phyloP scores from a whole-genome alignment of 2,113 vertebrate genomes.

The Microtus oregoni region DNA sequence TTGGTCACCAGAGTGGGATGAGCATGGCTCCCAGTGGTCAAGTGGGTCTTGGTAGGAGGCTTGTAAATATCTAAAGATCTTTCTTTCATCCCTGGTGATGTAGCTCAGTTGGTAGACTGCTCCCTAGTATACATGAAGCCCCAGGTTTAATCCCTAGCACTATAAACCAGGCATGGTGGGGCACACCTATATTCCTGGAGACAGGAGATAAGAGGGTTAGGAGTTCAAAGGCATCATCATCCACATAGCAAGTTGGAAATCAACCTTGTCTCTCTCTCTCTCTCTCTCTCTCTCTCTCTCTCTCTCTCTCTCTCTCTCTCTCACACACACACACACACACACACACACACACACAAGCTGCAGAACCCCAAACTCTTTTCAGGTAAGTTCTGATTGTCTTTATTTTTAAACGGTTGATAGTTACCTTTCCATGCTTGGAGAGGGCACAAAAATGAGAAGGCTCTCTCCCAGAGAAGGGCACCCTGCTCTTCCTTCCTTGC shows the following conservation, averaged over 20 bases:
- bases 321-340: too few relatives aligned
- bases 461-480: not conserved
- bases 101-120: not conserved
- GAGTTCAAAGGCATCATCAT: not conserved
- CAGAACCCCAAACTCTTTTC: too few relatives aligned
- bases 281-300: too few relatives aligned
- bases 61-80: not conserved
- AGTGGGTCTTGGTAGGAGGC: not conserved
- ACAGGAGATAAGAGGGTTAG: not conserved
- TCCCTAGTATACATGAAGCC: not conserved
- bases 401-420: too few relatives aligned
- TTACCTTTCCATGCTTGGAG: too few relatives aligned
- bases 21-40: too few relatives aligned
- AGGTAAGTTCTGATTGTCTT: too few relatives aligned
- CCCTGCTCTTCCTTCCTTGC: fast-evolving
- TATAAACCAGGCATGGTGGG: not conserved
- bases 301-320: too few relatives aligned
- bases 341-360: too few relatives aligned
- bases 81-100: not conserved
- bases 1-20: not conserved
- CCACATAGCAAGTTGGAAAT: not conserved
- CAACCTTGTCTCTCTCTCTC: not conserved
- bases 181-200: not conserved
- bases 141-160: not conserved
- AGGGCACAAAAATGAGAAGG: too few relatives aligned